phyloP scores from a whole-genome alignment of 2,888 invertebrate genomes.

The Physocephala rufipes region DNA sequence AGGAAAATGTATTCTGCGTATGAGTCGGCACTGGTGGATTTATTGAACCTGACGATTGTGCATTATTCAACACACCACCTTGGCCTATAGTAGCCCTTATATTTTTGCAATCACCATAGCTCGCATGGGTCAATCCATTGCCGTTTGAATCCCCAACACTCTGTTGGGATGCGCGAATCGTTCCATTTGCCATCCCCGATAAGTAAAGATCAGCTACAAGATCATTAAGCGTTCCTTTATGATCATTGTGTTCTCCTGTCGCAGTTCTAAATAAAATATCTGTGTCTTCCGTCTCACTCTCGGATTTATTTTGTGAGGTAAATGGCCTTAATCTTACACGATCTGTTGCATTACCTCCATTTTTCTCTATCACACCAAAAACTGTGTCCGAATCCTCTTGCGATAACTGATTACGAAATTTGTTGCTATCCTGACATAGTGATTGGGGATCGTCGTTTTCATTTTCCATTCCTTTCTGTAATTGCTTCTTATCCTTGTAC shows the following conservation, averaged over 20 bases:
- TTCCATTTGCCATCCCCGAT: conserved; percentile 41
- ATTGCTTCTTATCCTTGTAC: neutral
- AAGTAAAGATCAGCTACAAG: conserved; percentile 57
- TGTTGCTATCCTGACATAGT: conserved; percentile 41
- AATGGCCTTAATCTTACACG: conserved; percentile 10
- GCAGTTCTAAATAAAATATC: neutral
- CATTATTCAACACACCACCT: conserved; percentile 25
- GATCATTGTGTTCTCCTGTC: conserved; percentile 16
- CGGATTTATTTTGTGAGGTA: neutral
- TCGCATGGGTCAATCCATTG: neutral
- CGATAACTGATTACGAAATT: conserved; percentile 40
- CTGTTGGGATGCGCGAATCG: conserved; percentile 15
- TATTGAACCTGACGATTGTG: conserved; percentile 24
- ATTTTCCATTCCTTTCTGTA: conserved; percentile 56
- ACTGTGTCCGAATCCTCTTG: conserved; percentile 1
- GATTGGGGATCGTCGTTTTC: conserved; percentile 58
- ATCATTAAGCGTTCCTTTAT: conserved; percentile 52
- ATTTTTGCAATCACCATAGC: conserved; percentile 55
- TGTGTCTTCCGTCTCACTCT: neutral
- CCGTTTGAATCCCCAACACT: conserved; percentile 24
- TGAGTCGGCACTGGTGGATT: conserved; percentile 38
- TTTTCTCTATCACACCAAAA: conserved; percentile 13
- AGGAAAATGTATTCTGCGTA: conserved; percentile 80
- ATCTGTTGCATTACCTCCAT: conserved; percentile 17
- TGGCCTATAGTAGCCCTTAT: conserved; percentile 50